A percentile compares a stretch with the other conserved stretches of the same genome.
Evolutionary conservation across 2,888 invertebrate genomes (phyloP).

Genomic region (Bibio marci): DNA sequence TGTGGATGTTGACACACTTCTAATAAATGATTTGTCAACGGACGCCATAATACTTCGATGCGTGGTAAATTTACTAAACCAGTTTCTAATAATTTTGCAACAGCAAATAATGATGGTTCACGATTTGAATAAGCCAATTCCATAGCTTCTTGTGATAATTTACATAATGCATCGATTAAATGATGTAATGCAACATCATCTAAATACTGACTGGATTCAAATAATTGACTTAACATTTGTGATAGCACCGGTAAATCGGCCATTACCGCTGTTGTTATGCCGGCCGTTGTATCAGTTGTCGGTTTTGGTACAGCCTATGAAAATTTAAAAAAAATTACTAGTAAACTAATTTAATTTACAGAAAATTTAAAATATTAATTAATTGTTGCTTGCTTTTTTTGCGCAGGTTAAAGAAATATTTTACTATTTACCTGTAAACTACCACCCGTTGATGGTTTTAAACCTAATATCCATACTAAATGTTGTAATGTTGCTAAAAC

Average conservation of each 20-base stretch:
- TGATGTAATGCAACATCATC: constrained; percentile 92
- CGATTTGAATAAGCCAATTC: constrained; percentile 89
- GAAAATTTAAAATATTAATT: no score
- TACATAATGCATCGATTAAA: constrained; percentile 89
- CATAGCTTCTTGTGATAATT: constrained; percentile 92
- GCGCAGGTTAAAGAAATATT: neutral
- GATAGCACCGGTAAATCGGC: constrained; percentile 84
- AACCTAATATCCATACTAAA: constrained; percentile 84
- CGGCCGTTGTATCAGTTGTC: constrained; percentile 63
- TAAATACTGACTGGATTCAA: constrained; percentile 85
- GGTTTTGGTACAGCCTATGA: constrained; percentile 51
- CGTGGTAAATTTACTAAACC: constrained; percentile 85
- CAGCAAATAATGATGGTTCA: constrained; percentile 92
- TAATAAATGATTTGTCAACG: constrained; percentile 85
- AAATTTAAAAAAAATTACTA: neutral
- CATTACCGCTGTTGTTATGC: constrained; percentile 91
- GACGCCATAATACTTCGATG: constrained; percentile 88
- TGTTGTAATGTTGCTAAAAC: constrained; percentile 88
- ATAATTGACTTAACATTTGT: constrained; percentile 78
- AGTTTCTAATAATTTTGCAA: constrained; percentile 95
- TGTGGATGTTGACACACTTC: constrained; percentile 94
- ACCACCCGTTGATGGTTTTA: constrained; percentile 89
- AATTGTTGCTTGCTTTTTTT: neutral
- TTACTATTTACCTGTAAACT: constrained; percentile 43
- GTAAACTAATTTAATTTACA: neutral